These are phyloP conservation scores for Agrotis exclamationis DNA, from an alignment of 2,888 invertebrate species.

Conservation along the genomic window DNA sequence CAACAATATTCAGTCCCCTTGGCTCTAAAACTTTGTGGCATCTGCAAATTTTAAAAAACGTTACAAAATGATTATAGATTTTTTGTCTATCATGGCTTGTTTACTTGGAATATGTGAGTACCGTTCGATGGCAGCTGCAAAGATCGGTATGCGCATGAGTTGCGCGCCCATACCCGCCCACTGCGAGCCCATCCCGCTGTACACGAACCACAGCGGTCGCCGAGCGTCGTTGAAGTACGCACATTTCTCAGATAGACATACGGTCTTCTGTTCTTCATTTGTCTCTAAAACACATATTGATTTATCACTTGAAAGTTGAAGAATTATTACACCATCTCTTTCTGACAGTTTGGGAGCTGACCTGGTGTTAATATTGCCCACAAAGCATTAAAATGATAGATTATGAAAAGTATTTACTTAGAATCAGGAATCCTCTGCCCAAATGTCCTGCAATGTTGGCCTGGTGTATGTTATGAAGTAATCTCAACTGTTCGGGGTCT, in stretches of 20 bases:
- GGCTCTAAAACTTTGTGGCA: constrained; percentile 91
- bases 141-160: constrained; percentile 92
- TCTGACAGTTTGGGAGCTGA: not conserved
- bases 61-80: not conserved
- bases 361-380: too few relatives aligned
- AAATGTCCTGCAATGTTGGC: constrained; percentile 89
- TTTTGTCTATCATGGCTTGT: not conserved
- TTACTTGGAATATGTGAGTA: constrained; percentile 51
- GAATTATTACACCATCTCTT: too few relatives aligned
- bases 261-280: constrained; percentile 72
- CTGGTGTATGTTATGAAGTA: constrained; percentile 86
- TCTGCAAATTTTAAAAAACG: constrained; percentile 65
- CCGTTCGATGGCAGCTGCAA: constrained; percentile 90
- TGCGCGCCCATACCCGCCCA: constrained; percentile 93
- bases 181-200: constrained; percentile 94
- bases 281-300: constrained; percentile 58
- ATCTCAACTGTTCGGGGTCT: constrained; percentile 86
- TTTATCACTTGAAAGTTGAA: not conserved
- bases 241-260: constrained; percentile 86
- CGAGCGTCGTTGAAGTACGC: constrained; percentile 84
- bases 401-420: constrained; percentile 66
- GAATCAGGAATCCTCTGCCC: constrained; percentile 91
- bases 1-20: constrained; percentile 92
- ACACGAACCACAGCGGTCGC: constrained; percentile 93
- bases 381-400: too few relatives aligned